phyloP scores from a whole-genome alignment of 1,140 invertebrate genomes.

The Thaumetopoea pityocampa region DNA sequence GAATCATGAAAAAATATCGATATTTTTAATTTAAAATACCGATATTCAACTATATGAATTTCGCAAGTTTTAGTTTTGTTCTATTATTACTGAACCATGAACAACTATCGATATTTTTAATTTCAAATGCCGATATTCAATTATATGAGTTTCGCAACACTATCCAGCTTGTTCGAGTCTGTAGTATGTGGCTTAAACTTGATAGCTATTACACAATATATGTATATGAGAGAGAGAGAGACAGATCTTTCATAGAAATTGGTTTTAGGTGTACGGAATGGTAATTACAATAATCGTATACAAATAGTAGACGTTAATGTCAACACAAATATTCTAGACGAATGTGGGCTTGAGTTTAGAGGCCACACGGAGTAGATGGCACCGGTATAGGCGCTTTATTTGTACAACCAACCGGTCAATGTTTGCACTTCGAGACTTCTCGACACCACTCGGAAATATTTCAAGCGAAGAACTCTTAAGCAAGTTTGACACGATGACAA shows the following conservation, averaged over 20 bases:
- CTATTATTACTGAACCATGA: too few species aligned
- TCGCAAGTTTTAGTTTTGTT: too few species aligned
- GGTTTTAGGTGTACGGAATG: slow-evolving; percentile 4
- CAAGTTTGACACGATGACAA: slow-evolving; percentile 16
- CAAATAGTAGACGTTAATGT: slow-evolving; percentile 46
- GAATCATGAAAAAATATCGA: too few species aligned
- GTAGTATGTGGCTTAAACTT: too few species aligned
- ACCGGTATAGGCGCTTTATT: slow-evolving; percentile 36
- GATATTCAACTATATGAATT: too few species aligned
- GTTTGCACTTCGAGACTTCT: slow-evolving; percentile 51
- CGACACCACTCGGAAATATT: slow-evolving; percentile 61
- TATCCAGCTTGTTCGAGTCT: too few species aligned
- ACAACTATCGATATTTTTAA: too few species aligned
- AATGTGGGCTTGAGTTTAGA: slow-evolving; percentile 39
- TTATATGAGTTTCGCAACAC: too few species aligned
- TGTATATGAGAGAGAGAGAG: background rate
- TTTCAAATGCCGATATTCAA: too few species aligned
- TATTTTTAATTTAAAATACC: too few species aligned
- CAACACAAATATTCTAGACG: slow-evolving; percentile 46
- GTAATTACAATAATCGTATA: slow-evolving; percentile 58
- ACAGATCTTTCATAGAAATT: slow-evolving; percentile 5
- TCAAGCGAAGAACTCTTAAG: slow-evolving; percentile 42
- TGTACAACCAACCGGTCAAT: slow-evolving; percentile 65
- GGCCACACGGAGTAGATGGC: slow-evolving; percentile 30
- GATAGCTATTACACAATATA: background rate